Evolutionary conservation across 2,797 vertebrate genomes (phyloP).

Genomic region (Hypotaenidia okinawae): DNA sequence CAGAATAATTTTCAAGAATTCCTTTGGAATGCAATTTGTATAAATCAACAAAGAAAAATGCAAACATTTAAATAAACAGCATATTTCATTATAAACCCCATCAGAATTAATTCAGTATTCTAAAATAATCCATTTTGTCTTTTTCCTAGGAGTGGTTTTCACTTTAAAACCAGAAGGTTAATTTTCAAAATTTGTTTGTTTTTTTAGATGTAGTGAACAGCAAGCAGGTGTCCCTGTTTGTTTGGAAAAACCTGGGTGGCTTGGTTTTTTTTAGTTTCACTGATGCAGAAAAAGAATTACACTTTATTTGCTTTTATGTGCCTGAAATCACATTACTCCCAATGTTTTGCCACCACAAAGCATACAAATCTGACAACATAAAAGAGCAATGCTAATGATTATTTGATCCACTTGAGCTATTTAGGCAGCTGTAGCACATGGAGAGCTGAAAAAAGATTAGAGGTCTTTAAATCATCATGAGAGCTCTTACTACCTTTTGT

Average conservation of each 20-base stretch:
- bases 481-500: background rate
- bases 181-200: background rate
- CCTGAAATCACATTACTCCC: background rate
- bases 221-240: background rate
- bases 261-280: background rate
- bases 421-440: background rate
- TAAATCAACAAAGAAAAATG: background rate
- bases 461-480: background rate
- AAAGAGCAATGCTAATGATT: background rate
- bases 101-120: background rate
- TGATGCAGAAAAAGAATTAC: background rate
- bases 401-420: background rate
- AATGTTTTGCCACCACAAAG: background rate
- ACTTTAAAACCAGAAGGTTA: background rate
- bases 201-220: background rate
- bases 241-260: background rate
- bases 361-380: background rate
- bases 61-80: background rate
- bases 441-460: background rate
- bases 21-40: background rate
- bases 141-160: background rate
- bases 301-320: background rate
- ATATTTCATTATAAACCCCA: background rate
- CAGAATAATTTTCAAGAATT: background rate
- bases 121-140: background rate